phyloP scores from a whole-genome alignment of 1,140 invertebrate genomes.

The Procambarus virginalis region DNA sequence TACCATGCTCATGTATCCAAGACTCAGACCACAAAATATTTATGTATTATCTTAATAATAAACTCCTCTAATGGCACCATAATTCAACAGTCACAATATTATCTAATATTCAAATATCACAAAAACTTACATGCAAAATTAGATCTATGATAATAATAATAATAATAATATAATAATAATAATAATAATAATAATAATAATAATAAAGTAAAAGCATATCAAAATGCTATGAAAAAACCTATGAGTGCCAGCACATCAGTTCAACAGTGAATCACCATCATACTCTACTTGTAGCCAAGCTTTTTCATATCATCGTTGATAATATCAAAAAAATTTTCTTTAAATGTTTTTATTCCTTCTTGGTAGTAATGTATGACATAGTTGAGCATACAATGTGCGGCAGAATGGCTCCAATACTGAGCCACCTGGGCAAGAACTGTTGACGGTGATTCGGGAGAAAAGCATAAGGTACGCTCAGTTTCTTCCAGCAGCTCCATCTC shows the following conservation, averaged over 20 bases:
- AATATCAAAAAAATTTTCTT: conserved; percentile 33
- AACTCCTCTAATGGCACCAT: no score
- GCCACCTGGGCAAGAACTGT: conserved; percentile 7
- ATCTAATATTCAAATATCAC: no score
- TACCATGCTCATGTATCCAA: no score
- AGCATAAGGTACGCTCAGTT: conserved; percentile 41
- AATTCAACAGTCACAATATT: no score
- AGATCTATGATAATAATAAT: no score
- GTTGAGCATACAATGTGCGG: conserved; percentile 33
- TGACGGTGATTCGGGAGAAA: conserved; percentile 15
- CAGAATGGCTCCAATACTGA: conserved; percentile 48
- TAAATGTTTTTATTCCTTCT: conserved; percentile 33
- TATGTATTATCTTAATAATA: no score
- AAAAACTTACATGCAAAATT: no score
- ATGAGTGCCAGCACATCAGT: not conserved
- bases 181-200: no score
- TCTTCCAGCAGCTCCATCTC: conserved; percentile 57
- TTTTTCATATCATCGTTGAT: conserved; percentile 41
- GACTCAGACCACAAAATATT: no score
- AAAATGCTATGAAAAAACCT: not conserved
- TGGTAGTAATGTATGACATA: conserved; percentile 46
- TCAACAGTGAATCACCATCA: not conserved
- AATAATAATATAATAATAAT: no score
- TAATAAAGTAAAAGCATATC: no score
- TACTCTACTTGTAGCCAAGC: conserved; percentile 45